Evolutionary conservation across 2,888 invertebrate genomes (phyloP), one percentile per base, ranked within the genome.

Genomic region (Troides oblongomaculatus): DNA sequence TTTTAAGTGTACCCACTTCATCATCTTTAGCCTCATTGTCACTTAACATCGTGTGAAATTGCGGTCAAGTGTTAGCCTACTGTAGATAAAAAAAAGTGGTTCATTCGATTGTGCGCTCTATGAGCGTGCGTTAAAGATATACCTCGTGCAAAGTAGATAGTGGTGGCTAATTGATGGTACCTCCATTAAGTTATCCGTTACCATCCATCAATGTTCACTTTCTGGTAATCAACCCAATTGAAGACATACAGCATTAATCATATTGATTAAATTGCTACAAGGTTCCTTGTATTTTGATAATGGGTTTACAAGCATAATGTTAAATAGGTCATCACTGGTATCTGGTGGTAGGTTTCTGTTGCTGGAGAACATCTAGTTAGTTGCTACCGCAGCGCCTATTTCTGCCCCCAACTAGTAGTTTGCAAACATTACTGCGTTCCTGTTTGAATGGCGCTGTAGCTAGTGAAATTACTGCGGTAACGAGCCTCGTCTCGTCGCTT

Each of bases 131-230:
- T 1, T 53, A 18, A 53, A 53, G 53, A n/a, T 18, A 53, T 18
- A 53, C 53, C n/a, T n/a, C 53, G n/a, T 53, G n/a, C 5, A n/a
- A 53, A 53, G 5, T 18, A 62, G 62, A 62, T 62, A 62, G 62
- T 14, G 8, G 61, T 62, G 23, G 43, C 46, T 62, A 62, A 62
- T 62, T 46, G 62, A 62, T 62, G 39, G 46, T 62, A 62, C 46
- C 39, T 23, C n/a, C 62, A 62, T 46, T 62, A 43, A 3, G 12
- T 62, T 62, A 62, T 62, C 62, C 23, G 7, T 62, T 62, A 23
- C 23, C 14, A 21, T 21, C 46, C 39, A 8, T 62, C 62, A 62
- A 62, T 62, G 43, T 62, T 23, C 6, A 21, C 21, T 43, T 8
- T 21, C 3, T 18, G 23, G 46, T 46, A 61, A 39, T 61, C 61